Percentiles rank a stretch among this genome's conserved stretches.
Conservation (phyloP, 2,797 vertebrate species). For the Rhincodon typus region DNA sequence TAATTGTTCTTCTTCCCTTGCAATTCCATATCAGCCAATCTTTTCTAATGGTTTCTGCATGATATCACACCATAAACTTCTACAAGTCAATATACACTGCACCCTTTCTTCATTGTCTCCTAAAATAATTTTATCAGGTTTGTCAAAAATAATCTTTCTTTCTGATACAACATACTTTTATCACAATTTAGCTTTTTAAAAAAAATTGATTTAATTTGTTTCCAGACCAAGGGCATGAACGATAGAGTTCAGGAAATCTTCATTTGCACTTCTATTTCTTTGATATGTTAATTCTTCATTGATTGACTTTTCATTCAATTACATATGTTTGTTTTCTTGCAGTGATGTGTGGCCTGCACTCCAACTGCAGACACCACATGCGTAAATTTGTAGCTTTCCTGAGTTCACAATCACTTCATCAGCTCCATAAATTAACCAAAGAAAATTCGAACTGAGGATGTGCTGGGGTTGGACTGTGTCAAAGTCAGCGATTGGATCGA, state of each 20-base stretch:
- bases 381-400: neutral
- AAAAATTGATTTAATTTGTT: neutral
- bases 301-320: neutral
- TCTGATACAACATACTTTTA: neutral
- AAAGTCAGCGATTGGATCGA: neutral
- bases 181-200: neutral
- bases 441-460: neutral
- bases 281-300: neutral
- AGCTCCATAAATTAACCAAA: neutral
- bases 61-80: neutral
- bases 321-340: neutral
- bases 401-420: neutral
- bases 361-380: neutral
- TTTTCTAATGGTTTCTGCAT: neutral
- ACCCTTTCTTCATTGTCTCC: neutral
- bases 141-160: neutral
- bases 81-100: neutral
- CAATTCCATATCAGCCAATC: neutral
- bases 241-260: neutral
- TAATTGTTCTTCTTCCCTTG: neutral
- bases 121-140: neutral
- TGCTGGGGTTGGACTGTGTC: neutral
- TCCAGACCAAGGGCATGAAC: neutral
- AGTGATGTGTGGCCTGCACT: neutral
- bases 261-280: neutral